A percentile compares a stretch with the other conserved stretches of the same genome.
phyloP scores from a whole-genome alignment of 2,113 vertebrate genomes.

The Toxotes chatareus region DNA sequence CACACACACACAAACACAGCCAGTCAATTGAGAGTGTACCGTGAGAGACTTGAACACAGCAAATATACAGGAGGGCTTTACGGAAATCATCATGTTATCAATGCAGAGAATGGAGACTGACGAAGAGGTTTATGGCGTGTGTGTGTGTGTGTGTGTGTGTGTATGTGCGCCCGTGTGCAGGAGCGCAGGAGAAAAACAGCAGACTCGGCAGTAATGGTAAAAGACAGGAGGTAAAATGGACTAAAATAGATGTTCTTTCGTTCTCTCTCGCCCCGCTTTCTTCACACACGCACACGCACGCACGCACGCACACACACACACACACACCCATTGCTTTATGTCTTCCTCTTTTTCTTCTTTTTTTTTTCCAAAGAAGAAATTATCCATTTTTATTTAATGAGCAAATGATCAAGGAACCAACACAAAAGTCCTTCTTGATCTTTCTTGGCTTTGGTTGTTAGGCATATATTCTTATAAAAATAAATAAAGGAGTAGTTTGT shows the following conservation, averaged over 20 bases:
- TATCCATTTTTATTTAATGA: too few species aligned
- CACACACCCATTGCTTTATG: not conserved
- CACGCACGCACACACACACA: not conserved
- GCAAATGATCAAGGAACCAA: too few species aligned
- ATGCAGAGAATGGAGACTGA: constrained; percentile 15
- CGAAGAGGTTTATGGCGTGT: constrained; percentile 24
- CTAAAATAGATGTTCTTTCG: not conserved
- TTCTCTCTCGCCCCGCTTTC: not conserved
- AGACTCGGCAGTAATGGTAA: constrained; percentile 25
- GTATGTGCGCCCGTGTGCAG: not conserved
- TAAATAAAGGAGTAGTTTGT: too few species aligned
- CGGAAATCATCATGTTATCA: constrained; percentile 32
- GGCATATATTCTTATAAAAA: too few species aligned
- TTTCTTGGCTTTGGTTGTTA: too few species aligned
- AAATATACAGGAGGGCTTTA: constrained; percentile 14
- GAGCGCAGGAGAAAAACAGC: constrained; percentile 5
- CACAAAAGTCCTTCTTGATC: too few species aligned
- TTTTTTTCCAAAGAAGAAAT: not conserved
- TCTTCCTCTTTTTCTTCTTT: not conserved
- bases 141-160: constrained; percentile 19
- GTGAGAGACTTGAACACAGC: constrained; percentile 1
- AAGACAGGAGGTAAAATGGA: constrained; percentile 1
- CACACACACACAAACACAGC: not conserved
- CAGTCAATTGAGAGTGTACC: constrained; percentile 19
- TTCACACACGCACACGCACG: too few species aligned